Base-by-base conservation (phyloP, 1,140 invertebrate genomes). In the Mizuhopecten yessoensis region DNA sequence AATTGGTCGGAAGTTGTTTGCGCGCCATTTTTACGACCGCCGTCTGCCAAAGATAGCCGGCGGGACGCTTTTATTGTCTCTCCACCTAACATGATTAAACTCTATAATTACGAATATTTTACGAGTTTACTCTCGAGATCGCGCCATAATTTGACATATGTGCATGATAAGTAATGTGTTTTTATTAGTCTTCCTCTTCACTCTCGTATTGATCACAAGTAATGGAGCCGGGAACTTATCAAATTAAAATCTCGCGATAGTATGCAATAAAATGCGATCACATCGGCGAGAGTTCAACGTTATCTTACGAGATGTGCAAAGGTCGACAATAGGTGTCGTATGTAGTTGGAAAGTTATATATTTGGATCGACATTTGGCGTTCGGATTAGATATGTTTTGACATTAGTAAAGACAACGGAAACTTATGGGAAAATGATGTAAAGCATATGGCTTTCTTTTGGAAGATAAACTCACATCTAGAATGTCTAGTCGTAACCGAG, bases 11-110 rank as follows among this genome's bases (percentile, higher is more conserved):
- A 75, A 75, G 57, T 75, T 75, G 57, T 29, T 75, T 75, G 57
- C n/a, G 57, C 57, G 57, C 57, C 57, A 75, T 75, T 75, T 75
- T 75, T 75, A 75, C n/a, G 57, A 75, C 57, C 57, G n/a, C 11
- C 57, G 57, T 75, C 57, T 75, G 57, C 57, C 57, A 75, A 75
- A 75, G 57, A 75, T 75, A 75, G 57, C 57, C 57, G 57, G 57
- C 57, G 57, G n/a, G 57, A 75, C 57, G 57, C 57, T 75, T 15
- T 75, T 75, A 29, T 75, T 75, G 57, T 75, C 57, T 75, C 5
- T 75, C 57, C 11, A 75, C n/a, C 23, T 29, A 29, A 75, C 57
- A 75, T 75, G 57, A 75, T 75, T 75, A 75, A 75, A 75, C 23
- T 75, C 57, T 75, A 75, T 75, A 75, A 75, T 75, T 75, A 75